Conservation (phyloP, 2,888 invertebrate species). For the Xylota segnis region DNA sequence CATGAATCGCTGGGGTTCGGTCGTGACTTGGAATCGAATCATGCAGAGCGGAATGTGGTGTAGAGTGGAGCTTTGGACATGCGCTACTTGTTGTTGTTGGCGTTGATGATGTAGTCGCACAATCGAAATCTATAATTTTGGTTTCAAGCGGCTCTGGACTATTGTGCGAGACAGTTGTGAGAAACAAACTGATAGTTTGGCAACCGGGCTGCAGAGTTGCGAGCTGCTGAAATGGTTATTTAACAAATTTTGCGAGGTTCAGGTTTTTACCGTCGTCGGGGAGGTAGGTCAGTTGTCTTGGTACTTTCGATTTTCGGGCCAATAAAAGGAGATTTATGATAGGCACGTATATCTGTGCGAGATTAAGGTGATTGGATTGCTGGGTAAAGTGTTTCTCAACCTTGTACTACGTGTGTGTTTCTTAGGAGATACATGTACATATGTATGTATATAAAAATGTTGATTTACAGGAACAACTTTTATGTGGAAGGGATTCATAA, state of each 20-base stretch:
- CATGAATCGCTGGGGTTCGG: slow-evolving; percentile 14
- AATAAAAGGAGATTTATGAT: slow-evolving; percentile 61
- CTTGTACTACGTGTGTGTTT: slow-evolving; percentile 23
- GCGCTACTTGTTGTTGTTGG: slow-evolving; percentile 61
- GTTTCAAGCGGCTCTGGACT: slow-evolving; percentile 33
- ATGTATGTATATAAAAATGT: slow-evolving; percentile 16
- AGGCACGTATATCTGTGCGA: slow-evolving; percentile 53
- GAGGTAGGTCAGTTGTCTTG: slow-evolving; percentile 67
- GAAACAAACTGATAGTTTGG: slow-evolving; percentile 35
- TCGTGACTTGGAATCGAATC: slow-evolving; percentile 62
- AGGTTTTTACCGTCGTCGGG: slow-evolving; percentile 35
- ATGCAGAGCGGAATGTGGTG: slow-evolving; percentile 63
- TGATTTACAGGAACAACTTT: slow-evolving; percentile 54
- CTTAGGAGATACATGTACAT: background rate
- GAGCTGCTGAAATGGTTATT: slow-evolving; percentile 42
- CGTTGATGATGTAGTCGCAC: background rate
- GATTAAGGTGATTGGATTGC: slow-evolving; percentile 70
- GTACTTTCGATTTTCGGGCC: slow-evolving; percentile 67
- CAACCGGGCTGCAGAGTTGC: background rate
- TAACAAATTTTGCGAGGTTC: slow-evolving; percentile 58
- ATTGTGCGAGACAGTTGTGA: slow-evolving; percentile 49
- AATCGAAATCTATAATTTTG: slow-evolving; percentile 28
- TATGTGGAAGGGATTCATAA: slow-evolving; percentile 8
- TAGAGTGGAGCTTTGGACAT: slow-evolving; percentile 65
- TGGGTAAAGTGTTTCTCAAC: slow-evolving; percentile 52